Percentiles rank a stretch among this genome's conserved stretches.
Evolutionary conservation across 2,113 vertebrate species (phyloP).

Genomic region (Trematomus loennbergii): DNA sequence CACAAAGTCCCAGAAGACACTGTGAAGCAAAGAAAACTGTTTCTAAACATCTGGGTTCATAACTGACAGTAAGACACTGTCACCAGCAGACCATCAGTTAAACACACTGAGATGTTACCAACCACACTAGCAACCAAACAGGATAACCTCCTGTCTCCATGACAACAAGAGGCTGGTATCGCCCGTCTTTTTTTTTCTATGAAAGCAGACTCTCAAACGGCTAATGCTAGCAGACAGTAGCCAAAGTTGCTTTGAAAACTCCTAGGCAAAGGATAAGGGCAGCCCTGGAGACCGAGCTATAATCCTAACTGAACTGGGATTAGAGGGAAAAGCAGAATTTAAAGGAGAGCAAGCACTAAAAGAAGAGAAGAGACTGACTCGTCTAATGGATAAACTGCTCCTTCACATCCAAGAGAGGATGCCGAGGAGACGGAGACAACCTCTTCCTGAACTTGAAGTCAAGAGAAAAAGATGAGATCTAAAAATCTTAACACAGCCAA

Average conservation of each 20-base stretch:
- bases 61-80: slow-evolving; percentile 57
- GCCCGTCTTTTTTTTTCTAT: slow-evolving; percentile 56
- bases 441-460: slow-evolving; percentile 61
- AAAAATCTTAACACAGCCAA: slow-evolving; percentile 61
- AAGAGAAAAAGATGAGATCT: slow-evolving; percentile 43
- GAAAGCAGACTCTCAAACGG: slow-evolving; percentile 40
- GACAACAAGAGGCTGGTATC: slow-evolving; percentile 38
- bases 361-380: slow-evolving; percentile 66
- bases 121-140: background rate
- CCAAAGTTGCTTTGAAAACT: slow-evolving; percentile 65
- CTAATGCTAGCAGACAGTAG: slow-evolving; percentile 63
- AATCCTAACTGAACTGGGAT: slow-evolving; percentile 77
- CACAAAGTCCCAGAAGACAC: slow-evolving; percentile 55
- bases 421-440: slow-evolving; percentile 46
- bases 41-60: slow-evolving; percentile 23
- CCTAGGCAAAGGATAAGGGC: slow-evolving; percentile 58
- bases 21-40: slow-evolving; percentile 55
- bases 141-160: slow-evolving; percentile 46
- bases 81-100: slow-evolving; percentile 42
- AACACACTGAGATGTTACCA: slow-evolving; percentile 5
- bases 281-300: slow-evolving; percentile 61
- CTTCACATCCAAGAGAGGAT: slow-evolving; percentile 51
- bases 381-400: slow-evolving; percentile 62
- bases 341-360: slow-evolving; percentile 51
- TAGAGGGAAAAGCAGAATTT: slow-evolving; percentile 64